Conservation (phyloP, 2,797 vertebrate species). For the Nannoperca obscura region DNA sequence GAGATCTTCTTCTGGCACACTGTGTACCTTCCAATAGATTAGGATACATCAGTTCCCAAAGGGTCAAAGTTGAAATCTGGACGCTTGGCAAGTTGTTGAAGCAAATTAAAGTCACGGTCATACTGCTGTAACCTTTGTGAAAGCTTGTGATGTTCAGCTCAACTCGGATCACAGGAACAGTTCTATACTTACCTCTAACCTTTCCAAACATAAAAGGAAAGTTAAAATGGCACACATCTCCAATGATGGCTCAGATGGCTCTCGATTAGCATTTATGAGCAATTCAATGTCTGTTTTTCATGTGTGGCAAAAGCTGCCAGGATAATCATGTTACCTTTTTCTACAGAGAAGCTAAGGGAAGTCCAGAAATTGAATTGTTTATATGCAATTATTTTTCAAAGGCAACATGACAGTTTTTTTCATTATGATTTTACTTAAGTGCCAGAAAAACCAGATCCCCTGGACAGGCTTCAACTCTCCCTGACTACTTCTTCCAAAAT, state of each 20-base stretch:
- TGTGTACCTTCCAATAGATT: constrained; percentile 32
- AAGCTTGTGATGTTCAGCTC: neutral
- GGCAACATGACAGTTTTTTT: constrained; percentile 9
- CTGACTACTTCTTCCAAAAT: constrained; percentile 35
- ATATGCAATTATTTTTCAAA: neutral
- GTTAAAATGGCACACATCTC: neutral
- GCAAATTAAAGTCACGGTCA: neutral
- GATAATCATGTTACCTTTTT: neutral
- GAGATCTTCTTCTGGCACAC: constrained; percentile 23
- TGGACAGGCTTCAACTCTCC: constrained; percentile 45
- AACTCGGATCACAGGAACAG: neutral
- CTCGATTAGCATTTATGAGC: neutral
- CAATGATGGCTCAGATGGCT: neutral
- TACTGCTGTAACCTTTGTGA: neutral
- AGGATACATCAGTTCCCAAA: constrained; percentile 25
- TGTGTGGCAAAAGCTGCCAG: neutral
- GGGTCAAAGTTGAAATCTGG: constrained; percentile 28
- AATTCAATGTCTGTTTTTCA: neutral
- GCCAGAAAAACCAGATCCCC: constrained; percentile 27
- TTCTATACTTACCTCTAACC: neutral
- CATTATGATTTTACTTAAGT: neutral
- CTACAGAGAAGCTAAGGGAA: neutral
- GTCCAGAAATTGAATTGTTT: neutral
- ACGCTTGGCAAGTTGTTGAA: constrained; percentile 18
- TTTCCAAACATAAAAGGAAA: neutral